These are phyloP conservation scores for Polyploca ridens DNA, from an alignment of 2,888 invertebrate species.

Conservation along the genomic window DNA sequence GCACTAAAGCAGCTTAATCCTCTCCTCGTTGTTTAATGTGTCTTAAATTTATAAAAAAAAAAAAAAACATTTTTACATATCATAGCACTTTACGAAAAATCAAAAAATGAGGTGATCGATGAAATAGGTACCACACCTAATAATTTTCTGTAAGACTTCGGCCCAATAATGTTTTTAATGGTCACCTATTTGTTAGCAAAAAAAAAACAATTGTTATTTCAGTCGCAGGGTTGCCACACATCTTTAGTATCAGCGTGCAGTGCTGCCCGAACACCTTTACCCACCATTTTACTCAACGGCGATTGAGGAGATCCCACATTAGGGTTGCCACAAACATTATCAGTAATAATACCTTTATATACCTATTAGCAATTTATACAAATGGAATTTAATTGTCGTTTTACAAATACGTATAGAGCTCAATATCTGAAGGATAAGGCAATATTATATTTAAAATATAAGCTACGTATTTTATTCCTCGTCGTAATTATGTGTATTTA, in stretches of 20 bases:
- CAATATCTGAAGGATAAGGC: slow-evolving; percentile 28
- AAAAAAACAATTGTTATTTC: not conserved
- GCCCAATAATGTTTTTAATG: no score
- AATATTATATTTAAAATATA: not conserved
- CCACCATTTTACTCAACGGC: slow-evolving; percentile 61
- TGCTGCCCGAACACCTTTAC: slow-evolving; percentile 49
- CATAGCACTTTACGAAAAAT: no score
- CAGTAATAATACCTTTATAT: not conserved
- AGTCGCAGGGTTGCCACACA: slow-evolving; percentile 11
- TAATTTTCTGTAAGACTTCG: no score
- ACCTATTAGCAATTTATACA: not conserved
- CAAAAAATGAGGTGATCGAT: no score
- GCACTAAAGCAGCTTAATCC: no score
- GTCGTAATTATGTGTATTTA: no score
- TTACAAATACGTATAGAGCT: slow-evolving; percentile 24
- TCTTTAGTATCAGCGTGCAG: slow-evolving; percentile 34
- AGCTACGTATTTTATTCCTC: not conserved
- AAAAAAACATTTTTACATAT: no score
- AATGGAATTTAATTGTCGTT: no score
- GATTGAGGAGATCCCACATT: slow-evolving; percentile 37
- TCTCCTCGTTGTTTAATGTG: no score
- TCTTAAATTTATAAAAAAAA: no score
- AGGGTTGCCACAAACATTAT: not conserved
- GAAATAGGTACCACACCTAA: no score
- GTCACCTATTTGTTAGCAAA: no score